Conservation (phyloP, 53 echinoderm and acorn worm genomes). For the Zoroaster sp. region DNA sequence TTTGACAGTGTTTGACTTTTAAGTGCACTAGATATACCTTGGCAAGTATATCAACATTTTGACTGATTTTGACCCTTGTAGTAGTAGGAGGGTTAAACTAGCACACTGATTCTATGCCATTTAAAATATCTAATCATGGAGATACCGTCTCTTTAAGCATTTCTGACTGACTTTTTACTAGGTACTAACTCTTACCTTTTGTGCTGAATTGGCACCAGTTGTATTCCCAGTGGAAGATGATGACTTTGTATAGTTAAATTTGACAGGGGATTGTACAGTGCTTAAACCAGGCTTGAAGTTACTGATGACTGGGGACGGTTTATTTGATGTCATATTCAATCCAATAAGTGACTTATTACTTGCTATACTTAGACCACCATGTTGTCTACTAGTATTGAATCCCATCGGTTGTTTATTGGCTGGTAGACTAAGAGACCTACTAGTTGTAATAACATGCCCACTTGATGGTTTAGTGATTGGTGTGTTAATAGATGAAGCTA, state of each 20-base stretch:
- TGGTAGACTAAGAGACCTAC: background rate
- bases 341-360: background rate
- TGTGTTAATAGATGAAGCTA: background rate
- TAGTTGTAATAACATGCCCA: slow-evolving; percentile 1
- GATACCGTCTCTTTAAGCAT: no score
- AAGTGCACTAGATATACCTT: no score
- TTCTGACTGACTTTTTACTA: no score
- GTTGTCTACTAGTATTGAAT: slow-evolving; percentile 1
- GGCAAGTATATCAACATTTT: no score
- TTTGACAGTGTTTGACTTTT: no score
- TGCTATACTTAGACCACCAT: background rate
- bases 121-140: no score
- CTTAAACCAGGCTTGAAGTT: slow-evolving; percentile 6
- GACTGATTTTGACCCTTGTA: no score
- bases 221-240: background rate
- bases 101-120: no score
- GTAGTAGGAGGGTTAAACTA: no score
- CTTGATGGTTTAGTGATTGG: background rate
- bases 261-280: slow-evolving; percentile 42
- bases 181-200: slow-evolving; percentile 67
- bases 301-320: background rate
- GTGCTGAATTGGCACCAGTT: slow-evolving; percentile 15
- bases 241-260: slow-evolving; percentile 50
- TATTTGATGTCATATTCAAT: background rate
- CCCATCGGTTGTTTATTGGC: slow-evolving; percentile 10